Evolutionary conservation across 2,888 invertebrate species (phyloP).

Genomic region (Isotomurus palustris): DNA sequence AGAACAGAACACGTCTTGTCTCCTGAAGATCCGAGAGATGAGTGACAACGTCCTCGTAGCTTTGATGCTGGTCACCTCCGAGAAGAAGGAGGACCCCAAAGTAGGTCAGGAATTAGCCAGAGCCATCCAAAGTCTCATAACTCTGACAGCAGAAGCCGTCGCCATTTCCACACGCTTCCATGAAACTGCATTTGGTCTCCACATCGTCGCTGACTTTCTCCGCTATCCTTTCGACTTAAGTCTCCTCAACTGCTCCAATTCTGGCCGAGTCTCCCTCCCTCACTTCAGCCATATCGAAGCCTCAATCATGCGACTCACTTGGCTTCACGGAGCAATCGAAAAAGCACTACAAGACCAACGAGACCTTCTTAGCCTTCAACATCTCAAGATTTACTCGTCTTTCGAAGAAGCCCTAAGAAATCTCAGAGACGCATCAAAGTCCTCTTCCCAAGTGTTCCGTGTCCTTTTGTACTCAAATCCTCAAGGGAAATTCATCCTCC

Average conservation of each 20-base stretch:
- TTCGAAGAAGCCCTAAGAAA: slow-evolving; percentile 19
- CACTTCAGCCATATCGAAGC: slow-evolving; percentile 25
- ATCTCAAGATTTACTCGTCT: slow-evolving; percentile 1
- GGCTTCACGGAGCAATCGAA: slow-evolving; percentile 24
- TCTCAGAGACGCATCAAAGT: slow-evolving; percentile 18
- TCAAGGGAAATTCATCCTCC: slow-evolving; percentile 23
- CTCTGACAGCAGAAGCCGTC: slow-evolving; percentile 21
- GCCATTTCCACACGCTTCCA: slow-evolving; percentile 22
- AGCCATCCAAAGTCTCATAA: slow-evolving; percentile 7
- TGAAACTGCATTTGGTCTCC: slow-evolving; percentile 30
- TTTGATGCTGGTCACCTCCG: not conserved
- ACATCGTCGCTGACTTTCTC: slow-evolving; percentile 32
- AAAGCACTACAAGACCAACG: slow-evolving; percentile 17
- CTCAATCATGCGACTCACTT: slow-evolving; percentile 24
- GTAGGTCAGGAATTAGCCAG: not conserved
- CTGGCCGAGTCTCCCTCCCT: slow-evolving; percentile 25
- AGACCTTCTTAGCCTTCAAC: not conserved
- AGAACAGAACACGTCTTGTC: slow-evolving; percentile 13
- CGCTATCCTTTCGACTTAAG: slow-evolving; percentile 23
- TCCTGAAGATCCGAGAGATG: slow-evolving; percentile 5
- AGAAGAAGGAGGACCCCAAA: not conserved
- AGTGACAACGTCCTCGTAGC: not conserved
- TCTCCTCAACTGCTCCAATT: slow-evolving; percentile 20
- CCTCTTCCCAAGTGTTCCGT: slow-evolving; percentile 32
- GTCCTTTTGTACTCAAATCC: slow-evolving; percentile 33